Evolutionary conservation across 1,140 invertebrate species (phyloP).

Genomic region (Lepidurus arcticus): DNA sequence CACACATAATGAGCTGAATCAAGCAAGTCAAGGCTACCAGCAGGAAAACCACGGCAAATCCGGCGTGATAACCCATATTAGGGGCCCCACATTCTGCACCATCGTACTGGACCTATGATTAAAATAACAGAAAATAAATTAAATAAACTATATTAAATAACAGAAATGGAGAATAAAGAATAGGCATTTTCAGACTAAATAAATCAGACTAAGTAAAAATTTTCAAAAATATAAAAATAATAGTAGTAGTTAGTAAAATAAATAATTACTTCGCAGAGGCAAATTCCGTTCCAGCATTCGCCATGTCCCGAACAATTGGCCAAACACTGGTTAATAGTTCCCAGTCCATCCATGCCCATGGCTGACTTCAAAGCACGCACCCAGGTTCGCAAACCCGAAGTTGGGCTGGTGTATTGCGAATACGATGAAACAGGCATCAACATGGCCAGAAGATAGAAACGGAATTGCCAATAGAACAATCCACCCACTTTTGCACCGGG

Average conservation of each 20-base stretch:
- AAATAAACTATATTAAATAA: background rate
- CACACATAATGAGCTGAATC: conserved; percentile 76
- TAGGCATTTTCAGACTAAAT: background rate
- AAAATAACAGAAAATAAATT: conserved; percentile 26
- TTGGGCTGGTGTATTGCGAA: background rate
- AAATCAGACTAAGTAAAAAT: background rate
- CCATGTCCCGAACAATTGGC: conserved; percentile 79
- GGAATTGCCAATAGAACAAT: background rate
- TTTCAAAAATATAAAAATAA: conserved; percentile 23
- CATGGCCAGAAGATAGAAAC: background rate
- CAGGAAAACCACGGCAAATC: conserved; percentile 73
- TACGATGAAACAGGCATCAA: background rate
- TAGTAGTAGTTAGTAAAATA: background rate
- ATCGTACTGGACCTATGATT: conserved; percentile 59
- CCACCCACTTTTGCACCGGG: background rate
- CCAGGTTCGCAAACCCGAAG: background rate
- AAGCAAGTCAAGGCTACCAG: conserved; percentile 76
- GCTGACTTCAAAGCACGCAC: background rate
- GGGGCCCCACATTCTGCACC: conserved; percentile 57
- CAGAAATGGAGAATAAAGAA: conserved; percentile 28
- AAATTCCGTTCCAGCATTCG: conserved; percentile 83
- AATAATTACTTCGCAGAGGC: conserved; percentile 73
- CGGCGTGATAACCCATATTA: conserved; percentile 62
- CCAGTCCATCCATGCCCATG: background rate
- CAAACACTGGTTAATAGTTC: conserved; percentile 42